Base-by-base conservation (phyloP, 2,797 vertebrate genomes). In the Intellagama lesueurii region DNA sequence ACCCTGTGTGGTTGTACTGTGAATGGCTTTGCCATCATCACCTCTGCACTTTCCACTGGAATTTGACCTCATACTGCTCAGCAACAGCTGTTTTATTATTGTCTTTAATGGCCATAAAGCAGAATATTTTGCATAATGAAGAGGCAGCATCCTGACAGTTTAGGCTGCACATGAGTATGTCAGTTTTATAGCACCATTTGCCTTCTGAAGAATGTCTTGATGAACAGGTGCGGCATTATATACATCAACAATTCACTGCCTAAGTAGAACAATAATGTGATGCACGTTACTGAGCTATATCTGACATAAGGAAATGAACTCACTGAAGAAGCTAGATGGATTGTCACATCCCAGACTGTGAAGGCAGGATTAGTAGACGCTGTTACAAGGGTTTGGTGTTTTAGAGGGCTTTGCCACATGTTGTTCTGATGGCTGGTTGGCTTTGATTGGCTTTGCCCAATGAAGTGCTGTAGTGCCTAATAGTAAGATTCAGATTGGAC, bases 161-260 rank as follows among this genome's bases (percentile, higher is more conserved):
- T 85, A 92, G 78, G n/a, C 28, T 95, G 91, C 19, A 3, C 40
- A 26, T 4, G 16, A 94, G 24, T 88, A 92, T 88, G 88, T 91
- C 93, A 96, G 86, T 92, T 95, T 93, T 88, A 89, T 94, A 84
- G 92, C 91, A 85, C 86, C 0, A 0, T 92, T 95, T 92, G 91
- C 90, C 93, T 94, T 95, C 92, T 82, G 77, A 93, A 93, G 87
- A 90, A 92, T 96, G 96, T 96, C 95, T 95, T 95, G 91, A 94
- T 92, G 95, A 96, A 91, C 96, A 96, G 95, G 94, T 95, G 94
- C 94, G 93, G 93, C 90, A 89, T 96, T 94, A 95, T 83, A 94
- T 92, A 94, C 90, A 92, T 78, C 92, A 95, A 90, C 94, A 95
- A 95, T 89, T 90, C 90, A 89, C 93, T 82, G 80, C 89, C 85